Conservation (phyloP, 2,888 invertebrate genomes). For the Acanthosepion esculentum region DNA sequence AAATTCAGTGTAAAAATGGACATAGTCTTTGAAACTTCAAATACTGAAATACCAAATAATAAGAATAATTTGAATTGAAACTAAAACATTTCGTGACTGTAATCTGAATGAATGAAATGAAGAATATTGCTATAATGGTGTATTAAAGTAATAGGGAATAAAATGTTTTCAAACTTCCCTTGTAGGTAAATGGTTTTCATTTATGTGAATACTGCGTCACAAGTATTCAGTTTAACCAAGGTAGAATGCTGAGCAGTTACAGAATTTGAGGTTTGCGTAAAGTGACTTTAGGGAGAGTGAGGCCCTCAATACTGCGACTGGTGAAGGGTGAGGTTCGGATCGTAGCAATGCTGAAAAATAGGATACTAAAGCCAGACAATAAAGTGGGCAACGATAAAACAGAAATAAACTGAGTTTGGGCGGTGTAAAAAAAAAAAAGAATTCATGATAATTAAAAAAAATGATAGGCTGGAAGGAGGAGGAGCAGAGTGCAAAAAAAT, state of each 20-base stretch:
- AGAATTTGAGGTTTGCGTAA: neutral
- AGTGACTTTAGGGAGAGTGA: neutral
- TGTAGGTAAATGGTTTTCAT: too few species aligned
- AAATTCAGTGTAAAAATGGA: too few species aligned
- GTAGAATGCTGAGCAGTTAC: neutral
- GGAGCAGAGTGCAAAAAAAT: neutral
- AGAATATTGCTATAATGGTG: too few species aligned
- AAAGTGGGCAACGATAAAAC: neutral
- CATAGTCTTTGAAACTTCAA: too few species aligned
- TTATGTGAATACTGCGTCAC: neutral
- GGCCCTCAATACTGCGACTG: neutral
- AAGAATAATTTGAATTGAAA: too few species aligned
- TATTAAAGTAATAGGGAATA: too few species aligned
- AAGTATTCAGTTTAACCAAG: neutral
- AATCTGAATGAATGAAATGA: too few species aligned
- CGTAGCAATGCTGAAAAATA: neutral
- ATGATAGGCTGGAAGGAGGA: neutral
- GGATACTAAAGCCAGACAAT: neutral
- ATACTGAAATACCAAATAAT: too few species aligned
- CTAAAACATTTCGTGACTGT: too few species aligned
- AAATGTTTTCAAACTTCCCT: too few species aligned
- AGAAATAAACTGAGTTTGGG: constrained; percentile 14
- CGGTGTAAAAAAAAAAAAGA: neutral
- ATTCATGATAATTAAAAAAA: neutral
- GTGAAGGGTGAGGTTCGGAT: neutral